A percentile compares a stretch with the other conserved stretches of the same genome.
These are phyloP conservation scores for Helicoverpa assulta DNA, from an alignment of 2,888 invertebrate species.

Conservation along the genomic window DNA sequence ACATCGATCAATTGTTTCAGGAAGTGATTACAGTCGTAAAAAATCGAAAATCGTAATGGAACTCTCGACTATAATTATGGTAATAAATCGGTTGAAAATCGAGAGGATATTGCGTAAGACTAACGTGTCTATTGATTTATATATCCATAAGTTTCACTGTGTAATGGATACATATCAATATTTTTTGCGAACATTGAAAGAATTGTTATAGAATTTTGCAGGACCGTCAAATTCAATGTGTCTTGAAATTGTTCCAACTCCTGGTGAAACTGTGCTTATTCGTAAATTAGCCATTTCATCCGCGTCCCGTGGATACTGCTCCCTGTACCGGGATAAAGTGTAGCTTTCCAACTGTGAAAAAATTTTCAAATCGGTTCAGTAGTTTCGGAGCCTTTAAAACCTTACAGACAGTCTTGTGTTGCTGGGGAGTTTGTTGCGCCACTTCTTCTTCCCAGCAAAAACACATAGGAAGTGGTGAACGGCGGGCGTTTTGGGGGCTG, in stretches of 20 bases:
- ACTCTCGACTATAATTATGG: background rate
- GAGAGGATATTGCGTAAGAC: conserved; percentile 32
- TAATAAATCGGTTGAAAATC: conserved; percentile 28
- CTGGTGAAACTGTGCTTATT: too few species aligned
- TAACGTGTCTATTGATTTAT: conserved; percentile 39
- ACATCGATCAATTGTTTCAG: conserved; percentile 10
- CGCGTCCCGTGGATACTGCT: too few species aligned
- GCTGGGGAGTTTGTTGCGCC: too few species aligned
- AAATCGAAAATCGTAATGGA: conserved; percentile 11
- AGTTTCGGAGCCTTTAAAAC: too few species aligned
- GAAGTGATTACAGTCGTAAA: conserved; percentile 12
- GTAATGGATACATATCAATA: background rate
- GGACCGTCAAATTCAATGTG: background rate
- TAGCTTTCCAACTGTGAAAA: too few species aligned
- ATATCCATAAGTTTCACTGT: conserved; percentile 26
- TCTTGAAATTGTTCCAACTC: background rate
- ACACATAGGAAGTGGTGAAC: too few species aligned
- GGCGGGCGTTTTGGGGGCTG: too few species aligned
- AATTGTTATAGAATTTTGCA: background rate
- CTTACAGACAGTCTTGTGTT: too few species aligned
- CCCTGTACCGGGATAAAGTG: too few species aligned
- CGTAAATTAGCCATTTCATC: too few species aligned
- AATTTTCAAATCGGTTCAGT: too few species aligned
- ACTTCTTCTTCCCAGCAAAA: too few species aligned
- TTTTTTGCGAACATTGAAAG: background rate